phyloP scores from a whole-genome alignment of 2,797 vertebrate species.

The Otolemur crassicaudatus region DNA sequence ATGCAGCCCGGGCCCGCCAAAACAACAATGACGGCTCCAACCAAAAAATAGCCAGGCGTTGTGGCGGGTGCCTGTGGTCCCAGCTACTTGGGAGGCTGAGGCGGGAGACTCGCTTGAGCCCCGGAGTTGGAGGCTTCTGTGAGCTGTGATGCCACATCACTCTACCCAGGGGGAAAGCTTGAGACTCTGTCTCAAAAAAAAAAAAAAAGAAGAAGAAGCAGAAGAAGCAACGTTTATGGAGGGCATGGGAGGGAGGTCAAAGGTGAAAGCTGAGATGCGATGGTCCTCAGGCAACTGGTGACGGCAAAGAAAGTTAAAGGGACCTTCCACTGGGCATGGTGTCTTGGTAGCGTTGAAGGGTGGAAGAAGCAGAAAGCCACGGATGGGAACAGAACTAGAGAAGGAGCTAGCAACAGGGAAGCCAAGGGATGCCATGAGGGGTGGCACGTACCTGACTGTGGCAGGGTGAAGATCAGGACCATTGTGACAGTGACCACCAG shows the following conservation, averaged over 20 bases:
- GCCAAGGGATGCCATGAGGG: not conserved
- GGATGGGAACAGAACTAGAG: not conserved
- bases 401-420: not conserved
- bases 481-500: rapidly evolving
- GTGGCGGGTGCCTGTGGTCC: too few species aligned
- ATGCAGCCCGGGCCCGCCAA: too few species aligned
- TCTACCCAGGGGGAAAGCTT: too few species aligned
- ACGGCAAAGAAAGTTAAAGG: not conserved
- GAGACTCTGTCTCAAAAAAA: too few species aligned
- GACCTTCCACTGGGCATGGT: not conserved
- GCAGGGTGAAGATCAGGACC: not conserved
- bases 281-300: not conserved
- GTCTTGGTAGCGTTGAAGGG: not conserved
- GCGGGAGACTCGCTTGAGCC: too few species aligned
- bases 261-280: not conserved
- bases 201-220: too few species aligned
- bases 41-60: too few species aligned
- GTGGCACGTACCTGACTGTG: slow-evolving; percentile 59
- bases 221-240: not conserved
- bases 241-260: not conserved
- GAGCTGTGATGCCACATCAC: too few species aligned
- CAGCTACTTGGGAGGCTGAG: too few species aligned
- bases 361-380: not conserved
- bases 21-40: too few species aligned
- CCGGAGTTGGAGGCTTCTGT: too few species aligned